phyloP scores from a whole-genome alignment of 1,140 invertebrate genomes.

The Anastrepha ludens region DNA sequence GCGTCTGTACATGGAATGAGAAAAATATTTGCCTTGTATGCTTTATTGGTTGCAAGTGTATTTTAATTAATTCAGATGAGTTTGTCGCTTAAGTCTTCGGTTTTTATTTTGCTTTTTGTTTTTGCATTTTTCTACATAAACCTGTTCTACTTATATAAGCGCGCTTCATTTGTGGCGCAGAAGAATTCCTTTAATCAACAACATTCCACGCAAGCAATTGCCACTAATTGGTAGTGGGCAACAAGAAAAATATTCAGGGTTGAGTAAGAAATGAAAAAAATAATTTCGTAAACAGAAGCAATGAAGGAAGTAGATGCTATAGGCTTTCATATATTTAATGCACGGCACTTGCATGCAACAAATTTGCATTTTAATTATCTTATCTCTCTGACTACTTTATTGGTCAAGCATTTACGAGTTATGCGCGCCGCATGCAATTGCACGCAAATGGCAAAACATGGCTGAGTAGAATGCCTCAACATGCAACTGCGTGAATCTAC shows the following conservation, averaged over 20 bases:
- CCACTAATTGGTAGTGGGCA: slow-evolving; percentile 14
- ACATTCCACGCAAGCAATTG: slow-evolving; percentile 4
- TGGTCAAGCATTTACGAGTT: background rate
- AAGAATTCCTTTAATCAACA: background rate
- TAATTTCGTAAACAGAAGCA: background rate
- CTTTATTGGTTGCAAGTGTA: slow-evolving; percentile 24
- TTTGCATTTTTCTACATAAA: slow-evolving; percentile 18
- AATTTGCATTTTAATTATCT: slow-evolving; percentile 52
- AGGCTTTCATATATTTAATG: background rate
- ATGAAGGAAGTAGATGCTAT: background rate
- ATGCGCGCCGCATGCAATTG: background rate
- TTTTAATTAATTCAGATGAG: slow-evolving; percentile 36
- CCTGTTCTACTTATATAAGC: background rate
- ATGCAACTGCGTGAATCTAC: background rate
- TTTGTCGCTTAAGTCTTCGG: slow-evolving; percentile 29
- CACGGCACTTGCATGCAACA: background rate
- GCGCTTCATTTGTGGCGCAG: background rate
- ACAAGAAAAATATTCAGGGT: background rate
- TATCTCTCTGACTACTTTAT: slow-evolving; percentile 46
- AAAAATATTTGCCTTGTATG: background rate
- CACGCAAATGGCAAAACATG: background rate
- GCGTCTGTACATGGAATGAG: background rate
- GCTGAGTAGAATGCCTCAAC: background rate
- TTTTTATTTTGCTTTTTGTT: background rate
- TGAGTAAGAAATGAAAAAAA: background rate